Base-by-base conservation (phyloP, 2,797 vertebrate species). In the Lagorchestes hirsutus region DNA sequence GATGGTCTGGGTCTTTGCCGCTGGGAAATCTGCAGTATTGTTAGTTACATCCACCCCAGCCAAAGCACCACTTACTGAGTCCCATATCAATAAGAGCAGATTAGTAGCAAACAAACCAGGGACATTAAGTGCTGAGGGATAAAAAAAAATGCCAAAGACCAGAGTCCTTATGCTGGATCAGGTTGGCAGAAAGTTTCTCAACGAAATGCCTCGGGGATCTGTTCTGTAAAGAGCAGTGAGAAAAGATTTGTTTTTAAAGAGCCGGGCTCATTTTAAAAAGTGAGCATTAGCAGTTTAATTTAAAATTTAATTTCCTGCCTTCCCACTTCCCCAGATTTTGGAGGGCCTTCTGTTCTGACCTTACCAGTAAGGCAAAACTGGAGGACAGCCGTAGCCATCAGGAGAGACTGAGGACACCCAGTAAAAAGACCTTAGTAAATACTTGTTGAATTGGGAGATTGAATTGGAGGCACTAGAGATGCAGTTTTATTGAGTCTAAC, bases 231-330 rank as follows among this genome's bases (percentile, higher is more conserved):
- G 56, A 57, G 46, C 34, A 54, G 24, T 54, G 54, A 93, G 50
- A 87, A 87, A 87, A 92, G 55, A 54, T 91, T 93, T 24, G 34
- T 92, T 96, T 92, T 92, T 31, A 50, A 91, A 95, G 87, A 87
- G 87, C 5, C 62, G 90, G 57, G 55, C 92, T 96, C 94, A 16
- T 90, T 96, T 96, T 93, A 55, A 94, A 93, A 93, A 93, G 40
- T 87, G 40, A 87, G 90, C 90, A 54, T 14, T 56, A 95, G 46
- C 55, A 52, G 67, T 93, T 87, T 92, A 27, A 91, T 90, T 93
- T 87, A 90, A 94, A 95, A 96, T n/a, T 54, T 62, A 93, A 82
- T 95, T 90, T 94, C 58, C 56, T 92, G 29, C 87, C 93, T 96
- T 92, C 4, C 56, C 54, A 3, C 24, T 50, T 40, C 16, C 94